Evolutionary conservation across 2,888 invertebrate species (phyloP), one percentile per base, ranked within the genome.

Genomic region (Parthenolecanium corni): DNA sequence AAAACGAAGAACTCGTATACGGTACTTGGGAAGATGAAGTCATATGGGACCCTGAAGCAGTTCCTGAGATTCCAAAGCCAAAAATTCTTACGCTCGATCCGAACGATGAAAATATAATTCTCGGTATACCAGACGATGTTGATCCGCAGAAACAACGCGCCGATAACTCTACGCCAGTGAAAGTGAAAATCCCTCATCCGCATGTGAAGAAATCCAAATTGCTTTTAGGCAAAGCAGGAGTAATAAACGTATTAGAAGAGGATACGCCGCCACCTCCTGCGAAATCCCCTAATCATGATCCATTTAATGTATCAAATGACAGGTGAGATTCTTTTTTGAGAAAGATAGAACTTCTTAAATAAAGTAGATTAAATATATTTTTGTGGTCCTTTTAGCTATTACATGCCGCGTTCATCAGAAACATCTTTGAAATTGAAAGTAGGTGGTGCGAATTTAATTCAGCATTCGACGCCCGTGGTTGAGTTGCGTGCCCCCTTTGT

Each of bases 301-400:
- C 95, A 0, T 97, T 95, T 76, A 98, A 98, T 73, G 86, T 98
- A 67, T 95, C 95, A 1, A 97, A 97, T 75, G 98, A 98, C 72
- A 90, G 93, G 81, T 95, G 23, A 12, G 40, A 12, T 12, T 16
- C 14, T 40, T 40, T n/a, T n/a, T n/a, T n/a, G n/a, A n/a, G n/a
- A n/a, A n/a, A n/a, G n/a, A n/a, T n/a, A n/a, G n/a, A n/a, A n/a
- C n/a, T n/a, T n/a, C n/a, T n/a, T n/a, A n/a, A n/a, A n/a, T n/a
- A n/a, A n/a, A n/a, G n/a, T n/a, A n/a, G n/a, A n/a, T n/a, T n/a
- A n/a, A 38, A 38, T 25, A 31, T 44, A 23, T 47, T 46, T 52
- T 1, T 1, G 18, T 57, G 64, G 47, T 66, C 53, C 66, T 73
- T 74, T 9, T 74, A 94, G 95, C 58, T 95, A 80, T 74, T 98